phyloP scores from a whole-genome alignment of 2,797 vertebrate species.

The Botia kubotai region DNA sequence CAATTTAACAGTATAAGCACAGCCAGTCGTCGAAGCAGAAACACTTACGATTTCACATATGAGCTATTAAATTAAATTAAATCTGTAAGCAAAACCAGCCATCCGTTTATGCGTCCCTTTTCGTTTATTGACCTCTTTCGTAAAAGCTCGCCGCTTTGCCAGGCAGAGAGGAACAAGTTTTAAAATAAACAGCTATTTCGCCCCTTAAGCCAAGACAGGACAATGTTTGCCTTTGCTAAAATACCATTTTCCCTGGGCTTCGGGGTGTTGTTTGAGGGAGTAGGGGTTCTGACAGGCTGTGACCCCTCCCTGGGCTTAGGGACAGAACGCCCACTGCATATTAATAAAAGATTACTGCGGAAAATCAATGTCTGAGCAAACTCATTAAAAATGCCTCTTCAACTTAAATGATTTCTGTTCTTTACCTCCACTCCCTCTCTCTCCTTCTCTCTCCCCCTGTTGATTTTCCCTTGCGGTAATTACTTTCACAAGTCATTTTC shows the following conservation, averaged over 20 bases:
- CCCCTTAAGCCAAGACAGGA: conserved; percentile 87
- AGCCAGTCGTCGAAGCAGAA: background rate
- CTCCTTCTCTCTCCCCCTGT: conserved; percentile 61
- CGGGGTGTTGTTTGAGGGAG: conserved; percentile 88
- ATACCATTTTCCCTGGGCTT: conserved; percentile 97
- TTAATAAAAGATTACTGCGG: conserved; percentile 99
- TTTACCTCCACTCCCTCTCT: conserved; percentile 51
- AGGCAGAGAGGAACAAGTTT: conserved; percentile 82
- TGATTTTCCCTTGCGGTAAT: conserved; percentile 82
- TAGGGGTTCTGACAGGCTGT: conserved; percentile 84
- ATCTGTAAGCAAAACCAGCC: background rate
- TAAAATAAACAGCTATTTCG: conserved; percentile 88
- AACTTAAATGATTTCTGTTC: conserved; percentile 88
- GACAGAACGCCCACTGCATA: conserved; percentile 89
- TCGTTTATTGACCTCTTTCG: conserved; percentile 55
- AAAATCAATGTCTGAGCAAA: conserved; percentile 98
- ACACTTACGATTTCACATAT: background rate
- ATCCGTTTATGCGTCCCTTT: background rate
- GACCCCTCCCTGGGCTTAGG: conserved; percentile 86
- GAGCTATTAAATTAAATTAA: background rate
- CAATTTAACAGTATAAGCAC: background rate
- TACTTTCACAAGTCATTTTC: conserved; percentile 92
- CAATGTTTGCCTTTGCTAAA: conserved; percentile 99
- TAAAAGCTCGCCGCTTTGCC: conserved; percentile 72
- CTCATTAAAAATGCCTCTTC: conserved; percentile 91